phyloP scores from a whole-genome alignment of 2,888 invertebrate genomes.

The Entomobrya multifasciata region DNA sequence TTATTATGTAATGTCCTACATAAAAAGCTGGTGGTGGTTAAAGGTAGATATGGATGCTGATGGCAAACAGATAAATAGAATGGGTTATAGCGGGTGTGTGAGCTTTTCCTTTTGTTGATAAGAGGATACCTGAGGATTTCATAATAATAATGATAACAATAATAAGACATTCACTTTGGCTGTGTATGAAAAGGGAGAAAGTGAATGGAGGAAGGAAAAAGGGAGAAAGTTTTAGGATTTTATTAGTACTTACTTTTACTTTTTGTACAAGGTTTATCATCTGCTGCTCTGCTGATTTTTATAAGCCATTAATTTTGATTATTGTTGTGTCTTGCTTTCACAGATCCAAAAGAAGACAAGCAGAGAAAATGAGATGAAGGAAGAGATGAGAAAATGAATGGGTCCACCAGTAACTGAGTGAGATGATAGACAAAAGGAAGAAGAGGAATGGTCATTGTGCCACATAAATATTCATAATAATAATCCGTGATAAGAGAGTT shows the following conservation, averaged over 20 bases:
- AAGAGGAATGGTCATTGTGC: too few relatives aligned
- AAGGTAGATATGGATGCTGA: too few relatives aligned
- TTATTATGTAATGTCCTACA: background rate
- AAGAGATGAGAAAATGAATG: too few relatives aligned
- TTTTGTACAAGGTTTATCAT: too few relatives aligned
- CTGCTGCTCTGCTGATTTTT: slow-evolving; percentile 20
- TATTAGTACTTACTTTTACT: slow-evolving; percentile 5
- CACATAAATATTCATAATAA: too few relatives aligned
- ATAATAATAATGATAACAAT: too few relatives aligned
- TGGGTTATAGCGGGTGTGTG: background rate
- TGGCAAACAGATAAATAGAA: background rate
- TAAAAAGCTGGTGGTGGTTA: background rate
- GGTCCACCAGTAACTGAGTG: too few relatives aligned
- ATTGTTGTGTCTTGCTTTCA: background rate
- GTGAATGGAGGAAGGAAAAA: background rate
- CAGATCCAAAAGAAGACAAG: background rate
- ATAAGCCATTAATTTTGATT: slow-evolving; percentile 16
- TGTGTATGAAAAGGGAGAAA: background rate
- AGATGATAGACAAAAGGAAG: too few relatives aligned
- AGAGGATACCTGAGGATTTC: background rate
- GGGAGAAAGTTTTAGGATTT: background rate
- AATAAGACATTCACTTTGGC: too few relatives aligned
- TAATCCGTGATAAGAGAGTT: background rate
- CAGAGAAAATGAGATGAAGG: too few relatives aligned
- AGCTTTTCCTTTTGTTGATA: too few relatives aligned